A percentile compares a stretch with the other conserved stretches of the same genome.
Conservation (phyloP, 2,113 vertebrate genomes). For the Ameiurus melas region DNA sequence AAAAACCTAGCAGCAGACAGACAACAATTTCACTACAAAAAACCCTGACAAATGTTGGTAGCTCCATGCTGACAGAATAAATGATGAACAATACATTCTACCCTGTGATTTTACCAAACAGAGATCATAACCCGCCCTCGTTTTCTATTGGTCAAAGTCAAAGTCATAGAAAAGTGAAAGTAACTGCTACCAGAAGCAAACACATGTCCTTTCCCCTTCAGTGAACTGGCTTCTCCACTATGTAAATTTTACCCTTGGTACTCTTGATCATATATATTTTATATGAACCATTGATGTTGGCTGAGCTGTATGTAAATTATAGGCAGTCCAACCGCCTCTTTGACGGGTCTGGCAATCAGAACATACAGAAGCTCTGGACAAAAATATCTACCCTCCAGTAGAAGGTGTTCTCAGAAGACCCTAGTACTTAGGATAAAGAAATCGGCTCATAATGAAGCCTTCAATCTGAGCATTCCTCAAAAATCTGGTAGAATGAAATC, state of each 20-base stretch:
- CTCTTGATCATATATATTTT: not conserved
- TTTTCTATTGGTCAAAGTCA: not conserved
- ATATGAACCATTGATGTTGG: not conserved
- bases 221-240: not conserved
- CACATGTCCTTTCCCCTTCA: not conserved
- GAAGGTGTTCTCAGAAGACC: not conserved
- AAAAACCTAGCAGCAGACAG: not conserved
- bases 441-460: not conserved
- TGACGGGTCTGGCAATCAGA: not conserved
- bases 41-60: too few relatives aligned
- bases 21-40: too few relatives aligned
- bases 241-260: not conserved
- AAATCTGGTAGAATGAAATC: not conserved
- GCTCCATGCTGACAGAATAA: not conserved
- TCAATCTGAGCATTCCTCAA: not conserved
- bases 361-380: not conserved
- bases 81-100: not conserved
- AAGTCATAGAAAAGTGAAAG: not conserved
- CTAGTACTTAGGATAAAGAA: not conserved
- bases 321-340: not conserved
- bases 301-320: not conserved
- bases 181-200: not conserved
- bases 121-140: not conserved
- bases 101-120: not conserved
- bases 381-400: not conserved